Evolutionary conservation across 2,797 vertebrate genomes (phyloP), one percentile per base, ranked within the genome.

Genomic region (Mus caroli): DNA sequence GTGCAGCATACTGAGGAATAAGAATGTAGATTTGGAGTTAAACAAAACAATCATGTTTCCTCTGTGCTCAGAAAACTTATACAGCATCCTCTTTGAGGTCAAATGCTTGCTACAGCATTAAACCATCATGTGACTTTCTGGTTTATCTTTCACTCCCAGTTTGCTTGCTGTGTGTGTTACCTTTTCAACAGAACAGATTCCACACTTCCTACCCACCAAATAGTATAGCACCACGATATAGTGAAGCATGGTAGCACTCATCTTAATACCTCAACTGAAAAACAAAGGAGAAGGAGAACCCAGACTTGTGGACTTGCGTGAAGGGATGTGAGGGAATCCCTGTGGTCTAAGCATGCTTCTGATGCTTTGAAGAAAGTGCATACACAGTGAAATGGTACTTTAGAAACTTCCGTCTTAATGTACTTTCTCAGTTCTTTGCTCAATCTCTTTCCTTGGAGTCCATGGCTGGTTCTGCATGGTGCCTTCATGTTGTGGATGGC

Each of bases 51-150:
- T 78, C 34, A 37, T 3, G 19, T 75, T 56, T 95, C 58, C 87
- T 89, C 7, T 22, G 69, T 97, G 15, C 28, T 93, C 40, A 94
- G 80, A 92, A 90, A 67, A 28, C 7, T 26, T 89, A 20, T 34
- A 54, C 69, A 91, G 37, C 19, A n/a, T 92, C 58, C 87, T 87
- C 88, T 85, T 67, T 60, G 58, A 85, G 73, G 43, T n/a, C 40
- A 87, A 58, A 79, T 56, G 10, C 31, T 85, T 90, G 37, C 12
- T 40, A 43, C 54, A 17, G 46, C 50, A 34, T 88, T 94, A 88
- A 17, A 6, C 31, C 54, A 10, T 73, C 71, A 79, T 7, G 28
- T 50, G 92, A 56, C 46, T 88, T 96, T 82, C 73, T 37, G 75
- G 77, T 73, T 90, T 88, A 54, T 90, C 28, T 87, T 91, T 83